Conservation (phyloP, 2,797 vertebrate species). For the Heliangelus exortis region DNA sequence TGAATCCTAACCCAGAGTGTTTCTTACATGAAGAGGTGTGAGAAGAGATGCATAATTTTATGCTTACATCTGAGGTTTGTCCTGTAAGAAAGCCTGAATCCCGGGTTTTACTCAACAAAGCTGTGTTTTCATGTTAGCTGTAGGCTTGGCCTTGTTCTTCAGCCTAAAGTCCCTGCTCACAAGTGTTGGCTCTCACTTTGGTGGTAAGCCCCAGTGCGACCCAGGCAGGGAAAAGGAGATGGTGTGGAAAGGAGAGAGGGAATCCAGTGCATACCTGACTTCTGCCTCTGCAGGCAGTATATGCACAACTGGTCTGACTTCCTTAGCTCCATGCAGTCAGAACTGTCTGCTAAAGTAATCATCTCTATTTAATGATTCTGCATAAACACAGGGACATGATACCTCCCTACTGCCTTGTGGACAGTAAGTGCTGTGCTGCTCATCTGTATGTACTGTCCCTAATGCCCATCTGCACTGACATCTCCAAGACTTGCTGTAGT, state of each 20-base stretch:
- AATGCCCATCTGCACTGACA: rapidly evolving
- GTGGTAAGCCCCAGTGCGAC: rapidly evolving
- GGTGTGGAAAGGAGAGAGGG: background rate
- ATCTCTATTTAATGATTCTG: background rate
- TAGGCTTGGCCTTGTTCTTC: background rate
- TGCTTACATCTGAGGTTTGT: rapidly evolving
- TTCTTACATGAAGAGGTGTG: background rate
- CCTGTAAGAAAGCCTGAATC: background rate
- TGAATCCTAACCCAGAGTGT: background rate
- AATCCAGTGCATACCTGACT: rapidly evolving
- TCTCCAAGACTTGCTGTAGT: background rate
- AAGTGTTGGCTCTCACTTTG: rapidly evolving
- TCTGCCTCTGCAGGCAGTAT: background rate
- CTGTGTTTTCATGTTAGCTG: background rate
- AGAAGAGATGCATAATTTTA: background rate
- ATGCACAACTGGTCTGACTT: background rate
- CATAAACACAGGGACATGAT: background rate
- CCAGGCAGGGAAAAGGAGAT: background rate
- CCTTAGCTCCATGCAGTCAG: background rate
- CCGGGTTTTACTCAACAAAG: background rate
- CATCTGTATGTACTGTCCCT: background rate
- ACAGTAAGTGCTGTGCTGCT: background rate
- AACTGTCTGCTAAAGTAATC: background rate
- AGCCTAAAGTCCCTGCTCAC: background rate
- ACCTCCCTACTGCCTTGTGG: background rate